phyloP scores from a whole-genome alignment of 1,140 invertebrate genomes.

The Drosophila lacteicornis region DNA sequence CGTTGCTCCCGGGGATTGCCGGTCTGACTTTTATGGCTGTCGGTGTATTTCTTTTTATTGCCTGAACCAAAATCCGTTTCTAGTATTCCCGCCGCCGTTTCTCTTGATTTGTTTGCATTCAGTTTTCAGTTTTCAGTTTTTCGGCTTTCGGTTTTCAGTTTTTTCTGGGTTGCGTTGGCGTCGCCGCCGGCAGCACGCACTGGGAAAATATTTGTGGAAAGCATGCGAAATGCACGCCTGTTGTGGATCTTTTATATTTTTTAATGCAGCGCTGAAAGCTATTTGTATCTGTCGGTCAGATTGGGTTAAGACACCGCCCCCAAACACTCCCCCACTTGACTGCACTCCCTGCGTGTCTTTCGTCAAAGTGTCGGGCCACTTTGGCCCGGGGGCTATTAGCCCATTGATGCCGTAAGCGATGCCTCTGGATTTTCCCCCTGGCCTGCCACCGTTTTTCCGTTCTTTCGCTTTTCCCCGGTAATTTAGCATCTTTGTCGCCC shows the following conservation, averaged over 20 bases:
- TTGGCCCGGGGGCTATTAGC: conserved; percentile 54
- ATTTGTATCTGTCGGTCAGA: conserved; percentile 83
- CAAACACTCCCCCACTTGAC: background rate
- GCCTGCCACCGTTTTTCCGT: background rate
- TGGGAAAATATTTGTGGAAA: conserved; percentile 77
- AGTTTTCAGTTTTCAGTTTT: conserved; percentile 26
- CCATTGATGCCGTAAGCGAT: conserved; percentile 39
- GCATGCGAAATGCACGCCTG: conserved; percentile 76
- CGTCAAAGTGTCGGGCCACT: conserved; percentile 82
- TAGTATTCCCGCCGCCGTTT: conserved; percentile 51
- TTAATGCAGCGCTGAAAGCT: conserved; percentile 80
- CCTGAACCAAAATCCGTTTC: conserved; percentile 68
- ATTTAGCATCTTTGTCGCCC: conserved; percentile 69
- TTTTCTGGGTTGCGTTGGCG: conserved; percentile 60
- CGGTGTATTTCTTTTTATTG: conserved; percentile 78
- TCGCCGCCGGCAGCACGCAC: conserved; percentile 55
- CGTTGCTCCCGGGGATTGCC: conserved; percentile 75
- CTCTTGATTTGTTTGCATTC: conserved; percentile 78
- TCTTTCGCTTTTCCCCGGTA: conserved; percentile 24
- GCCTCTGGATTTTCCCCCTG: conserved; percentile 14
- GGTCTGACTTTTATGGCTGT: conserved; percentile 79
- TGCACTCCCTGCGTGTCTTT: conserved; percentile 66
- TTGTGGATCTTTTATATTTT: conserved; percentile 68
- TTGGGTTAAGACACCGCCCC: conserved; percentile 71
- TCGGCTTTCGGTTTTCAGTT: conserved; percentile 52